Base-by-base conservation (phyloP, 1,140 invertebrate species). In the Eurosta solidaginis region DNA sequence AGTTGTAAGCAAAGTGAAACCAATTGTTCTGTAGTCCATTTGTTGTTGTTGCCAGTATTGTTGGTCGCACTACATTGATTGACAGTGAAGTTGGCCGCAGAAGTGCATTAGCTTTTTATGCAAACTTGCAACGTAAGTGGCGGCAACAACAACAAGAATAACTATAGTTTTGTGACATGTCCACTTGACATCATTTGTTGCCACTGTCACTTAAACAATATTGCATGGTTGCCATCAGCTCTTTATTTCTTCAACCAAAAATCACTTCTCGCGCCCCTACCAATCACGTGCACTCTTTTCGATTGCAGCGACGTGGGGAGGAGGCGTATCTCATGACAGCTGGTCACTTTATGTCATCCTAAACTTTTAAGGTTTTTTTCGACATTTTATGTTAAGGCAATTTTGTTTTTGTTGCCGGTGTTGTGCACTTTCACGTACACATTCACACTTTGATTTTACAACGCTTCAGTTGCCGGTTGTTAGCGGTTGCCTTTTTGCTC, bases 81-180 rank as follows among this genome's bases (percentile, higher is more conserved):
- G 73, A 74, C 73, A 74, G 36, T 74, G 73, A 59, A 74, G 73
- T 74, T 74, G 73, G 73, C 73, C 73, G 27, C 73, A 74, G 44
- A 74, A 74, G 73, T 74, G 73, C 73, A 74, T 74, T 74, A 74
- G 73, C 44, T 47, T 44, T 42, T 74, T 59, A 59, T 59, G 29
- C 54, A 59, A 59, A 59, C 54, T 59, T 59, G 44, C 74, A 75
- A 33, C 40, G 25, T 20, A 27, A 75, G 74, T 36, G 44, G 47
- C 74, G 47, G 42, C 74, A 47, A 2, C 17, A 20, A 36, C 54
- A 63, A 33, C 54, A 63, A 63, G 12, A 63, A n/a, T 10, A 29
- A 42, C 33, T 40, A 29, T 17, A 40, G 6, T 36, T 17, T 59
- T 59, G 54, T 10, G 45, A 36, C 54, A 59, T 33, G 54, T 59